Conservation (phyloP, 2,888 invertebrate species). For the Spialia ferax region DNA sequence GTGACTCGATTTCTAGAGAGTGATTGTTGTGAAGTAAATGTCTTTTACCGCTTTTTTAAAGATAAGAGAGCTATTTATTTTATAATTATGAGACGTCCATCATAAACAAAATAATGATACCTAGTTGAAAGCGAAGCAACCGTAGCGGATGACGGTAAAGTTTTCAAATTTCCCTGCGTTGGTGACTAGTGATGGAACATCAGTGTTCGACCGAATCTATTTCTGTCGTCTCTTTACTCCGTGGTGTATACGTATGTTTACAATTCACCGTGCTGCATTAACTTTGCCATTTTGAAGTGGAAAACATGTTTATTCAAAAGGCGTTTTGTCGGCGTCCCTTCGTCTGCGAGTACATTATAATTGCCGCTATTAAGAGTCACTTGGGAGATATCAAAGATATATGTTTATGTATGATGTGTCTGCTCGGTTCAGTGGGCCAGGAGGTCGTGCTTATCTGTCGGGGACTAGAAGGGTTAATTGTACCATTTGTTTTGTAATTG, state of each 20-base stretch:
- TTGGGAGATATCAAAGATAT: slow-evolving; percentile 20
- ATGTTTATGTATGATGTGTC: too few species aligned
- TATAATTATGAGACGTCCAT: too few species aligned
- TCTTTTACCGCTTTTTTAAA: too few species aligned
- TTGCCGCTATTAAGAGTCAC: slow-evolving; percentile 14
- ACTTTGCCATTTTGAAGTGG: not conserved
- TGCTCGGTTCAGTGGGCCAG: slow-evolving; percentile 17
- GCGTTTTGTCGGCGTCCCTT: slow-evolving; percentile 15
- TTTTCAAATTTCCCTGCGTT: too few species aligned
- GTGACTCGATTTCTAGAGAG: too few species aligned
- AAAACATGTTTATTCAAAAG: slow-evolving; percentile 21
- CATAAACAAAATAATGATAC: too few species aligned
- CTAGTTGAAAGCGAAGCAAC: too few species aligned
- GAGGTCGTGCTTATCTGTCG: slow-evolving; percentile 16
- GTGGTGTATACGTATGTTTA: not conserved
- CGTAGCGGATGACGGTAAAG: too few species aligned
- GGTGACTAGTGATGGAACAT: too few species aligned
- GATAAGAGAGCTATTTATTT: too few species aligned
- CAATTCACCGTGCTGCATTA: not conserved
- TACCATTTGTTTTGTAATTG: slow-evolving; percentile 1
- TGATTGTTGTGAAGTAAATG: too few species aligned
- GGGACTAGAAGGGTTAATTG: slow-evolving; percentile 19
- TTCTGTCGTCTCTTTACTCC: not conserved
- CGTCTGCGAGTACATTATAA: slow-evolving; percentile 32
- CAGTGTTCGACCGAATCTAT: too few species aligned